These are phyloP conservation scores for Temnothorax rugatulus DNA, from an alignment of 2,888 invertebrate species.

Conservation along the genomic window DNA sequence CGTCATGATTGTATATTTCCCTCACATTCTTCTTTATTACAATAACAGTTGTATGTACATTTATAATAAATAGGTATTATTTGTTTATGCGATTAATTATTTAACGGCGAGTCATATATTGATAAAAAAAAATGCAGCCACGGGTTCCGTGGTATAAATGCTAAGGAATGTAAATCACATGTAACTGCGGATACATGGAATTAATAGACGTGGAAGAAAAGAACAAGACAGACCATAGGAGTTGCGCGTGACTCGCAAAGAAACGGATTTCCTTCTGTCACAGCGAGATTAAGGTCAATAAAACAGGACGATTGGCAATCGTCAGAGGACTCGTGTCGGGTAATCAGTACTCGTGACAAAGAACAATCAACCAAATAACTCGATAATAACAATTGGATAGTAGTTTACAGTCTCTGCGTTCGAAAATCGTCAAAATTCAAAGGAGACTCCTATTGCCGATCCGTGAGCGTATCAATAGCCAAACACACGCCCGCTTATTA, in stretches of 20 bases:
- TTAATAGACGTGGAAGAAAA: slow-evolving; percentile 65
- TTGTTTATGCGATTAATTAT: slow-evolving; percentile 81
- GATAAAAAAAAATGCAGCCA: slow-evolving; percentile 75
- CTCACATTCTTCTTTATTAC: slow-evolving; percentile 83
- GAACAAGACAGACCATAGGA: slow-evolving; percentile 55
- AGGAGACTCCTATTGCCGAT: slow-evolving; percentile 65
- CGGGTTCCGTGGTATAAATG: slow-evolving; percentile 67
- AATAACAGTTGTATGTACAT: slow-evolving; percentile 85
- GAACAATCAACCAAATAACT: slow-evolving; percentile 67
- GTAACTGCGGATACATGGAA: slow-evolving; percentile 62
- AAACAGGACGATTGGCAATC: slow-evolving; percentile 65
- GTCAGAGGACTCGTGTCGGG: slow-evolving; percentile 66
- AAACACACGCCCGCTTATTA: slow-evolving; percentile 70
- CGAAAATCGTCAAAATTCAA: slow-evolving; percentile 65
- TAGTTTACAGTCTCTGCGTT: slow-evolving; percentile 54
- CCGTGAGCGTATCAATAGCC: slow-evolving; percentile 66
- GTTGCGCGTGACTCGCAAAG: slow-evolving; percentile 53
- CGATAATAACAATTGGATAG: slow-evolving; percentile 67
- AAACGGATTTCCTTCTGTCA: slow-evolving; percentile 54
- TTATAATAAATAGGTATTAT: slow-evolving; percentile 85
- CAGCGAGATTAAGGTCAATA: slow-evolving; percentile 25
- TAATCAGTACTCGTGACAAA: slow-evolving; percentile 64
- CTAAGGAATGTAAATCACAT: slow-evolving; percentile 76
- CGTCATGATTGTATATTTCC: slow-evolving; percentile 67
- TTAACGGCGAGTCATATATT: slow-evolving; percentile 79